phyloP scores from a whole-genome alignment of 2,888 invertebrate genomes.

The Aleiodes leptofemur region DNA sequence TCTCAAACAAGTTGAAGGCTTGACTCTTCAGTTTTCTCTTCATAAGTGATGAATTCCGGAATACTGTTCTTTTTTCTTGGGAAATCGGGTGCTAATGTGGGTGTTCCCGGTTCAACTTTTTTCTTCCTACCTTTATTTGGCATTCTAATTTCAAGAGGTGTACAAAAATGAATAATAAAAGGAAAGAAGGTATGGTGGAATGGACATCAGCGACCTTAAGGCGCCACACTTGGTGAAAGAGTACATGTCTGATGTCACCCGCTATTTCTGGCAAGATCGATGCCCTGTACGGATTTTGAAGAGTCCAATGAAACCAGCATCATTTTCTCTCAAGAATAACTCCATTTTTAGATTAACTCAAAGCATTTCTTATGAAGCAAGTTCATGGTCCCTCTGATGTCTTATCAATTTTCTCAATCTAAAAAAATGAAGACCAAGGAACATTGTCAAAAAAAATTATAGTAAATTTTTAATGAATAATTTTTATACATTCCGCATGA shows the following conservation, averaged over 20 bases:
- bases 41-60: slow-evolving; percentile 32
- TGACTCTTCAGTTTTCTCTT: slow-evolving; percentile 34
- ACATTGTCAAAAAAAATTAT: no score
- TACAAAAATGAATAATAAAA: slow-evolving; percentile 48
- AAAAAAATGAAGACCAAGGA: no score
- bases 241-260: slow-evolving; percentile 53
- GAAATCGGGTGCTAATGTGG: slow-evolving; percentile 28
- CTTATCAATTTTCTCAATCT: neutral
- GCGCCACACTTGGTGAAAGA: slow-evolving; percentile 51
- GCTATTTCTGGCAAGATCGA: slow-evolving; percentile 52
- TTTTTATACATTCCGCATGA: no score
- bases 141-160: slow-evolving; percentile 51
- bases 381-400: no score
- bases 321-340: slow-evolving; percentile 8
- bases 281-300: slow-evolving; percentile 37
- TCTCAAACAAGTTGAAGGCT: slow-evolving; percentile 39
- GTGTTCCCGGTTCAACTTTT: slow-evolving; percentile 19
- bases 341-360: slow-evolving; percentile 10
- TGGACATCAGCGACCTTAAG: slow-evolving; percentile 43
- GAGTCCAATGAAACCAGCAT: slow-evolving; percentile 27
- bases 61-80: slow-evolving; percentile 8
- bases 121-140: slow-evolving; percentile 48
- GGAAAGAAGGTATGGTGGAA: slow-evolving; percentile 44
- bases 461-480: no score
- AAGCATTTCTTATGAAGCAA: neutral